phyloP scores from a whole-genome alignment of 2,888 invertebrate species.

The Acholoe squamosa region DNA sequence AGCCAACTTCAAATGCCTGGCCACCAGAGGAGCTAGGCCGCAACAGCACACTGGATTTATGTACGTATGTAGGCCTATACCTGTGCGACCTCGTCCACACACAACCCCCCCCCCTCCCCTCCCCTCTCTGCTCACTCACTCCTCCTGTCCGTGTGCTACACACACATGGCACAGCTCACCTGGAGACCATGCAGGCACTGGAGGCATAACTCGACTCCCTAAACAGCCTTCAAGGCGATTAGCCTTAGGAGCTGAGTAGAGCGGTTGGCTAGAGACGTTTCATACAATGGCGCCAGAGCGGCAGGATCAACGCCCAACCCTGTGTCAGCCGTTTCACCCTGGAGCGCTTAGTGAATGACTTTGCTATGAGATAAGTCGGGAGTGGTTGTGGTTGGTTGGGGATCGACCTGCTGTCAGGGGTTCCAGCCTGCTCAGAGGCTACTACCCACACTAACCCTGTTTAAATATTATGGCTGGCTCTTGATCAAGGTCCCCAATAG shows the following conservation, averaged over 20 bases:
- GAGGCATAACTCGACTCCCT: background rate
- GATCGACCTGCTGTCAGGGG: background rate
- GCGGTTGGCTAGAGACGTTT: background rate
- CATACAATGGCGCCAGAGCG: background rate
- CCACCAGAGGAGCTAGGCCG: background rate
- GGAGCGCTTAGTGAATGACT: constrained; percentile 10
- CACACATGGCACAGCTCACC: background rate
- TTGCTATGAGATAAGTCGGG: background rate
- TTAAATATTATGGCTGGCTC: background rate
- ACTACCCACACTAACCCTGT: background rate
- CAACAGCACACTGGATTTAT: background rate
- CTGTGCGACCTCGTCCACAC: no score
- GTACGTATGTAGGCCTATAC: no score
- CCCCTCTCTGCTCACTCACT: background rate
- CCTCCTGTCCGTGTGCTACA: background rate
- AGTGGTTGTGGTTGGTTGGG: background rate
- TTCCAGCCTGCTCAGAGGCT: background rate
- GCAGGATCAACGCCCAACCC: background rate
- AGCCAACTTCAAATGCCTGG: no score
- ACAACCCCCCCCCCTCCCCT: no score
- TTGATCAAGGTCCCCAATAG: no score
- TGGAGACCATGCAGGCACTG: background rate
- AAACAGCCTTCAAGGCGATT: constrained; percentile 24
- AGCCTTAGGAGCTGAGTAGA: background rate
- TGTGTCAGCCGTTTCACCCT: background rate